A percentile compares a stretch with the other conserved stretches of the same genome.
Conservation (phyloP, 2,888 invertebrate species). For the Trachelus iudaicus region DNA sequence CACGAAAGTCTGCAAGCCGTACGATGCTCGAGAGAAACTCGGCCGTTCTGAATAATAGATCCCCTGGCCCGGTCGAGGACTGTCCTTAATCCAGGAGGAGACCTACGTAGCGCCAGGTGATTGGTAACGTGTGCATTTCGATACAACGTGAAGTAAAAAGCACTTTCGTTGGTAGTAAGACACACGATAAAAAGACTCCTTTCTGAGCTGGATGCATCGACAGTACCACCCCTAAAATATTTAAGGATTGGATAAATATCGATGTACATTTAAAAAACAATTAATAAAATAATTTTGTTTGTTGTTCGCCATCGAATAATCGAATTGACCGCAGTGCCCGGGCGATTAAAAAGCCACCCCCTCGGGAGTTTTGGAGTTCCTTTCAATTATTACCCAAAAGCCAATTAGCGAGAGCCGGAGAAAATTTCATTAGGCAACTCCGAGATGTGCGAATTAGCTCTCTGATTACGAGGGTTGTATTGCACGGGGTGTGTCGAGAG, state of each 20-base stretch:
- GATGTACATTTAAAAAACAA: background rate
- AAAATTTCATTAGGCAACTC: background rate
- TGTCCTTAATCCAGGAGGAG: background rate
- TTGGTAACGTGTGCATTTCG: background rate
- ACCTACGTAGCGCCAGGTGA: background rate
- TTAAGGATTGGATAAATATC: background rate
- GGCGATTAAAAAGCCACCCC: background rate
- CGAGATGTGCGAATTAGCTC: background rate
- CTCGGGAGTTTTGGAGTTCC: background rate
- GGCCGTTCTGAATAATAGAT: background rate
- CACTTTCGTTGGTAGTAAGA: background rate
- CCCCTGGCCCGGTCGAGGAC: background rate
- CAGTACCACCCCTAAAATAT: background rate
- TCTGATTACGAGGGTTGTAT: background rate
- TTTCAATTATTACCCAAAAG: background rate
- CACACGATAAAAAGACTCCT: background rate
- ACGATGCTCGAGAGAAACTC: background rate
- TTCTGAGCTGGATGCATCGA: background rate
- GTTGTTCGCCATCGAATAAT: background rate
- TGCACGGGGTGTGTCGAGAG: background rate
- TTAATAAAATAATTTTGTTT: too few species aligned
- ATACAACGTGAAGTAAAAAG: background rate
- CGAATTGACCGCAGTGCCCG: background rate
- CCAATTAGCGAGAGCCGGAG: background rate
- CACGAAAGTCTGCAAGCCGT: too few species aligned